These are phyloP conservation scores for Clepsis dumicolana DNA, from an alignment of 2,888 invertebrate species.

Conservation along the genomic window DNA sequence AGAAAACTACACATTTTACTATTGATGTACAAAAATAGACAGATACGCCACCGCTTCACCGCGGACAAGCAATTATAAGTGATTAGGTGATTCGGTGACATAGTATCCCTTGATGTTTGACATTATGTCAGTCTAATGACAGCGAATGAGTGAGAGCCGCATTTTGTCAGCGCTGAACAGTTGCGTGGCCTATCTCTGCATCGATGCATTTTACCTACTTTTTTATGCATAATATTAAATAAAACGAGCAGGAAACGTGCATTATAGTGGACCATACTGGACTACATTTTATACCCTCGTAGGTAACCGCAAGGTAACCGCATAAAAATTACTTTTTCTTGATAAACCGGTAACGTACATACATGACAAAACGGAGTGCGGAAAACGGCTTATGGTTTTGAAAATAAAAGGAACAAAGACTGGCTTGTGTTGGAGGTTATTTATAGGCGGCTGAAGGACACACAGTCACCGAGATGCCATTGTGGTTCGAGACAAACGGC, in stretches of 20 bases:
- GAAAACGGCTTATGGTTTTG: conserved; percentile 55
- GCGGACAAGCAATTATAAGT: no score
- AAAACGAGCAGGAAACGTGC: background rate
- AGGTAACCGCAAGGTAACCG: conserved; percentile 7
- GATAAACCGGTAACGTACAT: conserved; percentile 34
- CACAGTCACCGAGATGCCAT: conserved; percentile 69
- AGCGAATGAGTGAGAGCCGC: no score
- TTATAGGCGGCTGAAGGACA: conserved; percentile 78
- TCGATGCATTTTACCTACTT: no score
- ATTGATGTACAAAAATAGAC: no score
- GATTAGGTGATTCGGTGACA: no score
- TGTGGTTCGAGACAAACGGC: conserved; percentile 38
- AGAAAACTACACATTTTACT: background rate
- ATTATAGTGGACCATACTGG: background rate
- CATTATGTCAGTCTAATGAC: no score
- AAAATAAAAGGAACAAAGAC: conserved; percentile 60
- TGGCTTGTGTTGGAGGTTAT: conserved; percentile 69
- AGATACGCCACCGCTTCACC: no score
- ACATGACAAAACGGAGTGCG: conserved; percentile 36
- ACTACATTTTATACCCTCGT: conserved; percentile 15
- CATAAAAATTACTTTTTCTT: conserved; percentile 33
- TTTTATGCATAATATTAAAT: background rate
- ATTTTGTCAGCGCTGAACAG: no score
- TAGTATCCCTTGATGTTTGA: no score
- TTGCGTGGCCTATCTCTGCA: no score